Conservation (phyloP, 2,797 vertebrate species). For the Pygocentrus nattereri region DNA sequence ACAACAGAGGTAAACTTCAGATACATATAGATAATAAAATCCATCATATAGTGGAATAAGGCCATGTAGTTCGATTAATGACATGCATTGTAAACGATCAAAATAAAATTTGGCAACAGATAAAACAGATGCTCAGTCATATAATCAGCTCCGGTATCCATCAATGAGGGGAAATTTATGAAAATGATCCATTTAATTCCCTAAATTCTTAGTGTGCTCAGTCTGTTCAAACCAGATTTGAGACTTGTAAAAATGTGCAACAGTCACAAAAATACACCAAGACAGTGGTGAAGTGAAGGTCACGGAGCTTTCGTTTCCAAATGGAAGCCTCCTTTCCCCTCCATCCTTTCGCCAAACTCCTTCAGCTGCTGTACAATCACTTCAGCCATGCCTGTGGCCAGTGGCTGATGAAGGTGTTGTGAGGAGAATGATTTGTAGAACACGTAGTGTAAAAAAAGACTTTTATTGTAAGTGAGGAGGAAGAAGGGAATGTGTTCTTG, state of each 20-base stretch:
- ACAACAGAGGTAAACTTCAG: slow-evolving; percentile 41
- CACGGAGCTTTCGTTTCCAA: slow-evolving; percentile 27
- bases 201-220: slow-evolving; percentile 31
- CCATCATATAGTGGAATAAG: slow-evolving; percentile 51
- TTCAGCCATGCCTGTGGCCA: background rate
- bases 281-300: slow-evolving; percentile 38
- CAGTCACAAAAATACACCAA: slow-evolving; percentile 50
- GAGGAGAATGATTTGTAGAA: slow-evolving; percentile 12
- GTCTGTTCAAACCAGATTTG: slow-evolving; percentile 37
- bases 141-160: slow-evolving; percentile 8
- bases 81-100: slow-evolving; percentile 56
- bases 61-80: slow-evolving; percentile 58
- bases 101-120: slow-evolving; percentile 72
- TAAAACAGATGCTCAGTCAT: slow-evolving; percentile 38
- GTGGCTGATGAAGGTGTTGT: background rate
- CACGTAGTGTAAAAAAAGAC: slow-evolving; percentile 47
- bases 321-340: background rate
- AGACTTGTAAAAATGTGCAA: slow-evolving; percentile 51
- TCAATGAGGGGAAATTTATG: slow-evolving; percentile 21
- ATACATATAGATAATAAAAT: slow-evolving; percentile 52
- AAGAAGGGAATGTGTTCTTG: slow-evolving; percentile 52
- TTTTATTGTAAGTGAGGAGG: slow-evolving; percentile 34
- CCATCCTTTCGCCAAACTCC: background rate
- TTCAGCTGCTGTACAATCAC: background rate
- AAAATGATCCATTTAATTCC: slow-evolving; percentile 22